These are phyloP conservation scores for Tachuris rubrigastra DNA, from an alignment of 2,113 vertebrate genomes.

Conservation along the genomic window DNA sequence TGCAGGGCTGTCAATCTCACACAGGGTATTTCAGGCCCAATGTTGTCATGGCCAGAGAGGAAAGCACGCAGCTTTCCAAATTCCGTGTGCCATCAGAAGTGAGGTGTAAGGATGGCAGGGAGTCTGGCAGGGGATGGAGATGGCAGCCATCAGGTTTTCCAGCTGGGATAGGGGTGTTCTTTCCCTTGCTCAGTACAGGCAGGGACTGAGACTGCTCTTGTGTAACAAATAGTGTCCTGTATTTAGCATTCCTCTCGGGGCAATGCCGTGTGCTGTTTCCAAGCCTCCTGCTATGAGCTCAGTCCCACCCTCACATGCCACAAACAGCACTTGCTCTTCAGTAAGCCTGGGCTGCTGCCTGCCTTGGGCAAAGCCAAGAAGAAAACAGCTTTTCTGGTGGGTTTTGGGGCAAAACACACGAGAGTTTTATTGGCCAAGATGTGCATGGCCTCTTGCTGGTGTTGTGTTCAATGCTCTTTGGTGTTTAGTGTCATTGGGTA, in stretches of 20 bases:
- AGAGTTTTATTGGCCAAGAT: background rate
- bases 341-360: background rate
- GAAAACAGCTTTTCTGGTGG: background rate
- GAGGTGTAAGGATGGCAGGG: background rate
- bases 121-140: background rate
- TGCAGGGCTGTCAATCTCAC: accelerated
- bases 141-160: background rate
- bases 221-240: background rate
- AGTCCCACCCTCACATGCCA: background rate
- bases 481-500: background rate
- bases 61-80: background rate
- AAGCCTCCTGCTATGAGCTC: background rate
- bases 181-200: background rate
- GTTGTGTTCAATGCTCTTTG: background rate
- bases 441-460: background rate
- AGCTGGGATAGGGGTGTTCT: background rate
- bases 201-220: background rate
- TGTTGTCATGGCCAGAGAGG: accelerated
- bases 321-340: background rate
- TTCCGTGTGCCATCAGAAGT: background rate
- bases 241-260: background rate
- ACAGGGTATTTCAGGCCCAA: no score
- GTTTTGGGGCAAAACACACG: background rate
- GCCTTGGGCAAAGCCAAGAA: background rate
- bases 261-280: accelerated